phyloP scores from a whole-genome alignment of 2,113 vertebrate genomes.

The Montifringilla adamsi region DNA sequence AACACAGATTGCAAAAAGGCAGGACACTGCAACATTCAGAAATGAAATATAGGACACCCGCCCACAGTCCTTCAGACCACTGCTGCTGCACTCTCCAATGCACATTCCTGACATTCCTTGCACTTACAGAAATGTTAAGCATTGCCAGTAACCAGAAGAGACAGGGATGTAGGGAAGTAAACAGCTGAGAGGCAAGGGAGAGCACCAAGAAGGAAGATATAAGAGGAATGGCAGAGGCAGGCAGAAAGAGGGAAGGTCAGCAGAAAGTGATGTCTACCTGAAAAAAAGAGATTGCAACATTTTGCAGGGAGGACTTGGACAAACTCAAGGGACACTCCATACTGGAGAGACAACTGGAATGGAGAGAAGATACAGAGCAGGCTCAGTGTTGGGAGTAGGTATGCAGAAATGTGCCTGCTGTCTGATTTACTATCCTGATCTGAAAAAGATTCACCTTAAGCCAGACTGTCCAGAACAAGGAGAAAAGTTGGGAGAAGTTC shows the following conservation, averaged over 20 bases:
- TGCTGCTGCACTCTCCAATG: neutral
- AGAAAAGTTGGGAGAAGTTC: neutral
- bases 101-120: constrained; percentile 14
- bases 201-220: neutral
- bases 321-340: neutral
- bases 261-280: neutral
- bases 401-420: neutral
- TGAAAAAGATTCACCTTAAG: neutral
- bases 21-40: neutral
- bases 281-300: neutral
- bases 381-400: neutral
- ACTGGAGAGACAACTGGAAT: neutral
- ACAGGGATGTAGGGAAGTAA: neutral
- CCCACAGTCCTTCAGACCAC: constrained; percentile 24
- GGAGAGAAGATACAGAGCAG: neutral
- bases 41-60: constrained; percentile 2
- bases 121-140: neutral
- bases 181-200: neutral
- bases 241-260: neutral
- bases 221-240: neutral
- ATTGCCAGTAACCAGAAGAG: neutral
- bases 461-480: neutral
- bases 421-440: neutral
- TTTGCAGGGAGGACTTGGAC: neutral
- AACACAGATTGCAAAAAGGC: neutral